These are phyloP conservation scores for Ahaetulla prasina DNA, from an alignment of 2,113 vertebrate species.

Conservation along the genomic window DNA sequence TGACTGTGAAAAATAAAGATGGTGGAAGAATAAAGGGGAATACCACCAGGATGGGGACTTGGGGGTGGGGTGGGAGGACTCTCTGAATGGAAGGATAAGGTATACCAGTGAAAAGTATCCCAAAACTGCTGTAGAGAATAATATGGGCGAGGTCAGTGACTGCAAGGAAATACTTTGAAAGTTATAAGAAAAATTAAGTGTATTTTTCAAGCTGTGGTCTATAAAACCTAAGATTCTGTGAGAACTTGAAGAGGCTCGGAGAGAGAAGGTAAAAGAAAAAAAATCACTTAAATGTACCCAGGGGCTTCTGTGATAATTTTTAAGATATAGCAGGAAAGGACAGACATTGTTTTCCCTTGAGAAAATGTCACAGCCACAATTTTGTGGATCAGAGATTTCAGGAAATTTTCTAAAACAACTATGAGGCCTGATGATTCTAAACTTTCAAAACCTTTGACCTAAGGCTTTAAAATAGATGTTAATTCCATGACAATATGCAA, in stretches of 20 bases:
- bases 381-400: neutral
- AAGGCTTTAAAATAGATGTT: constrained; percentile 9
- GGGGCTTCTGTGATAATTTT: neutral
- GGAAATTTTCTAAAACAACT: neutral
- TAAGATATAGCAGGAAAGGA: neutral
- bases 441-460: neutral
- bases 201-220: neutral
- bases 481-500: constrained; percentile 37
- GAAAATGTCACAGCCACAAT: neutral
- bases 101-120: neutral
- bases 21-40: neutral
- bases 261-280: neutral
- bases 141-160: neutral
- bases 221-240: neutral
- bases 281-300: neutral
- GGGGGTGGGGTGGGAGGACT: neutral
- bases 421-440: neutral
- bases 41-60: neutral
- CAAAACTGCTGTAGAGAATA: neutral
- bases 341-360: neutral
- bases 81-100: neutral
- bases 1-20: neutral
- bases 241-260: neutral
- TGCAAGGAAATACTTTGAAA: neutral
- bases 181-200: neutral